Evolutionary conservation across 2,888 invertebrate genomes (phyloP), one percentile per base, ranked within the genome.

Genomic region (Muschampia plurimacula): DNA sequence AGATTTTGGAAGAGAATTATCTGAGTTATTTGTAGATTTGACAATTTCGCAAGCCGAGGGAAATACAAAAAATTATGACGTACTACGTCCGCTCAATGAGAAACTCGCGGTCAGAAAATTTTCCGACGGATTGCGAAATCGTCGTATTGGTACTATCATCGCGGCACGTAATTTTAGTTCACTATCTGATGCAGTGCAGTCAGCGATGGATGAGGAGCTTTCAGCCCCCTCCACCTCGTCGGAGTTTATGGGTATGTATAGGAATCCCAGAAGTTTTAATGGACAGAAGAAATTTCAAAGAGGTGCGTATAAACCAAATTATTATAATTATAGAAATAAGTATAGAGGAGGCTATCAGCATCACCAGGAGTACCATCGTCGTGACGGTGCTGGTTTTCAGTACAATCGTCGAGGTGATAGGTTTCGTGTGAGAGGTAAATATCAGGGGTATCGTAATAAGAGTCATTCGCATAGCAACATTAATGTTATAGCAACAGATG

Each of bases 31-130:
- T 32, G 65, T 65, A 4, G 49, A 65, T 65, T 49, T 65, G 32
- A 65, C 49, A 7, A 65, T 65, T 32, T 65, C 65, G n/a, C 65
- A 65, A 49, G 65, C 65, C 65, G 49, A 32, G 2, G 65, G 32
- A 32, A 65, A 65, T 32, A 7, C 65, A 32, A 65, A 41, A 15
- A 49, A 32, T 49, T 46, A 49, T 32, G 32, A 49, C 2, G 49
- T 46, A 74, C 68, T 78, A 76, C n/a, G 49, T 13, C 65, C 65
- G 13, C 1, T 74, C 6, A 74, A 74, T 46, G 74, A 74, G 52
- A 69, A 67, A 41, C 13, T 55, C 1, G 66, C 55, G 2, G 70
- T 67, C 2, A 70, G 70, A 57, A 49, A 32, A 9, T 68, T 73
- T 57, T 4, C 73, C n/a, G 73, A 73, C 22, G 67, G 67, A 2